phyloP scores from a whole-genome alignment of 1,140 invertebrate genomes.

The Conopomorpha cramerella region DNA sequence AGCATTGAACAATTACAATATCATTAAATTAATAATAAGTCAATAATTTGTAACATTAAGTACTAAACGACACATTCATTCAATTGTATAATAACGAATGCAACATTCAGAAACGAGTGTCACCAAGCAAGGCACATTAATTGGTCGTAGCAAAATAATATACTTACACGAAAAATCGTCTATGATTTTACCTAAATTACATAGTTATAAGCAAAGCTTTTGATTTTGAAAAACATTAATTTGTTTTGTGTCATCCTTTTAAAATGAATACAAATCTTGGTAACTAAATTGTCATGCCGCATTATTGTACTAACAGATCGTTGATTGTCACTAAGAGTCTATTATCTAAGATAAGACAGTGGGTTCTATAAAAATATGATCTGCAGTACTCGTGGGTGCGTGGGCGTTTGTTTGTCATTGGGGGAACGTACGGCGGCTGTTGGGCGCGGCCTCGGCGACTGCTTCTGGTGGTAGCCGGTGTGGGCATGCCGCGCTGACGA shows the following conservation, averaged over 20 bases:
- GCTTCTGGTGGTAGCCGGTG: conserved; percentile 45
- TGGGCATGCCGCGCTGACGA: conserved; percentile 47
- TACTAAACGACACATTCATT: too few species aligned
- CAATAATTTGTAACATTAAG: too few species aligned
- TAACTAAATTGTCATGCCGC: conserved; percentile 15
- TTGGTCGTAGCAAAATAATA: too few species aligned
- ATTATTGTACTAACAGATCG: too few species aligned
- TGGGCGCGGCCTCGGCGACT: conserved; percentile 19
- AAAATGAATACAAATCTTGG: conserved; percentile 12
- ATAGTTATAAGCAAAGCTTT: not conserved
- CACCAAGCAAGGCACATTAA: too few species aligned
- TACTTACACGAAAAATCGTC: too few species aligned
- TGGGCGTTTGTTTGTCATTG: conserved; percentile 40
- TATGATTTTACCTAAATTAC: conserved; percentile 1
- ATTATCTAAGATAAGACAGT: conserved; percentile 16
- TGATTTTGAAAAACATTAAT: too few species aligned
- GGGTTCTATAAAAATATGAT: conserved; percentile 55
- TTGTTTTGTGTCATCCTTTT: too few species aligned
- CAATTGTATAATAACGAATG: too few species aligned
- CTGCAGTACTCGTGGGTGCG: conserved; percentile 49
- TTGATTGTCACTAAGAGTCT: too few species aligned
- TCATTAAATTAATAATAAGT: too few species aligned
- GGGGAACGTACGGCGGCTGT: conserved; percentile 26
- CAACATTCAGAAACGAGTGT: too few species aligned
- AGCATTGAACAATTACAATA: conserved; percentile 18